These are phyloP conservation scores for Hirudo medicinalis DNA, from an alignment of 1,140 invertebrate genomes.

Conservation along the genomic window DNA sequence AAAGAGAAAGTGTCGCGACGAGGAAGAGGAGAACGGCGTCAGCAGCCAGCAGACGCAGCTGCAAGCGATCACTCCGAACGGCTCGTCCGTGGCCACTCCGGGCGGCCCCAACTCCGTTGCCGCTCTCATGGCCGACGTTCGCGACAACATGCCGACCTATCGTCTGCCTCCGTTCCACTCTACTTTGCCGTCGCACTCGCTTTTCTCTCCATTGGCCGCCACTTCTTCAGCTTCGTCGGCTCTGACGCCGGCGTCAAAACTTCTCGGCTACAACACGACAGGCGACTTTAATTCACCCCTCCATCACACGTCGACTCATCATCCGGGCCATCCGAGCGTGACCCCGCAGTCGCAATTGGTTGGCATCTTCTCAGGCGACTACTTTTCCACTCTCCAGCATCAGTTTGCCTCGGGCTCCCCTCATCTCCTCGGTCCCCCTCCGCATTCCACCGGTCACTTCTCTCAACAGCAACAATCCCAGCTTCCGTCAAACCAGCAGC, in stretches of 20 bases:
- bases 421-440: not conserved
- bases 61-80: not conserved
- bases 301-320: too few relatives aligned
- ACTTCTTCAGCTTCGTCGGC: not conserved
- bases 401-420: not conserved
- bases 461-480: not conserved
- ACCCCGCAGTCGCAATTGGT: not conserved
- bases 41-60: not conserved
- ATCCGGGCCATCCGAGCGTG: too few relatives aligned
- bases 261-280: not conserved
- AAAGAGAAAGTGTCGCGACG: not conserved
- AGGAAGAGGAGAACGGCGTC: not conserved
- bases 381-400: not conserved
- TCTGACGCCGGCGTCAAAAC: not conserved
- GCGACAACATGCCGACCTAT: conserved; percentile 2
- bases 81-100: too few relatives aligned
- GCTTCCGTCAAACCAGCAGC: not conserved
- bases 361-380: not conserved
- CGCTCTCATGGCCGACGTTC: not conserved
- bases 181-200: not conserved
- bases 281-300: not conserved
- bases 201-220: not conserved
- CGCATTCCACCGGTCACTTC: not conserved
- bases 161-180: not conserved
- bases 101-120: too few relatives aligned